A percentile compares a stretch with the other conserved stretches of the same genome.
Conservation (phyloP, 2,797 vertebrate species). For the Epinephelus awoara region DNA sequence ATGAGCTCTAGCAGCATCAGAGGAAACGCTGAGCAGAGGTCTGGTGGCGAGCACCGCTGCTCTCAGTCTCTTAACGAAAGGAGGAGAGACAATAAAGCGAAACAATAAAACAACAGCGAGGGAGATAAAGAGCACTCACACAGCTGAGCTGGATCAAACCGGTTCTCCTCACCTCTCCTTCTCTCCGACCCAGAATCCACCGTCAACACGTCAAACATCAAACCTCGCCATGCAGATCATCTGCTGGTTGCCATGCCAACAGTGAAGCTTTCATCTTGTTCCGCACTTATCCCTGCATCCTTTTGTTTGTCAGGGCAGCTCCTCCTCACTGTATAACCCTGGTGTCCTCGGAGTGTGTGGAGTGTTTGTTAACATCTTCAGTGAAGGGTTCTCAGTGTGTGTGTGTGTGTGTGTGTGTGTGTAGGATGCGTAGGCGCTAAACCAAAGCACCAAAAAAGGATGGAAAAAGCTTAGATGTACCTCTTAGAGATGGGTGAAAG, state of each 20-base stretch:
- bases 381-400: slow-evolving; percentile 9
- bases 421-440: slow-evolving; percentile 23
- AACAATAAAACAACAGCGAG: slow-evolving; percentile 45
- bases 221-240: slow-evolving; percentile 55
- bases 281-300: slow-evolving; percentile 31
- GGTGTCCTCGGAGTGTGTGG: slow-evolving; percentile 37
- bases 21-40: slow-evolving; percentile 23
- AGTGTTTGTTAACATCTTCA: slow-evolving; percentile 46
- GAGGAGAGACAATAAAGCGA: slow-evolving; percentile 28
- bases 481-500: slow-evolving; percentile 14
- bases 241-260: slow-evolving; percentile 76
- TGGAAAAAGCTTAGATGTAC: slow-evolving; percentile 1
- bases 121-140: slow-evolving; percentile 41
- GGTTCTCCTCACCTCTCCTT: slow-evolving; percentile 51
- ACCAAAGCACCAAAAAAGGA: slow-evolving; percentile 30
- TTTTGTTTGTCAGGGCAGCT: slow-evolving; percentile 55
- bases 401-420: slow-evolving; percentile 31
- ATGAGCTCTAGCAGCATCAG: slow-evolving; percentile 31
- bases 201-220: slow-evolving; percentile 63
- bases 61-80: slow-evolving; percentile 23
- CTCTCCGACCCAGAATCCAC: slow-evolving; percentile 54
- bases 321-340: slow-evolving; percentile 32
- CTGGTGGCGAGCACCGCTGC: slow-evolving; percentile 8
- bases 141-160: slow-evolving; percentile 62
- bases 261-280: slow-evolving; percentile 68